These are phyloP conservation scores for Drosophila colorata DNA, from an alignment of 2,888 invertebrate species.

Conservation along the genomic window DNA sequence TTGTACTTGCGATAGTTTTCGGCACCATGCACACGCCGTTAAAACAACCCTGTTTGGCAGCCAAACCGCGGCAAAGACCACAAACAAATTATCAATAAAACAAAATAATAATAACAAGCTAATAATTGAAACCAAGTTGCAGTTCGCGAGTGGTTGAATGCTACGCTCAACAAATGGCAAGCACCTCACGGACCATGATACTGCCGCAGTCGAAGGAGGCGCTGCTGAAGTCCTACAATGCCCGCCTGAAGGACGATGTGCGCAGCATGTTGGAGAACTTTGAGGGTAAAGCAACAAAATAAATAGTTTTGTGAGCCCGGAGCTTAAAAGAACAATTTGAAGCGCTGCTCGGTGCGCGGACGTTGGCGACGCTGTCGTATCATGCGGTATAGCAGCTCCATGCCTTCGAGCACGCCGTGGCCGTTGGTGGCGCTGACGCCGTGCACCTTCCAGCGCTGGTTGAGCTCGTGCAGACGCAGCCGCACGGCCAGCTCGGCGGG, in stretches of 20 bases:
- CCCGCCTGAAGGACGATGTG: slow-evolving; percentile 97
- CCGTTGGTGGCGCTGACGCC: slow-evolving; percentile 32
- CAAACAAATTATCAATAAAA: slow-evolving; percentile 14
- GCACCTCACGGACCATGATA: slow-evolving; percentile 41
- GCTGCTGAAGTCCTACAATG: slow-evolving; percentile 96
- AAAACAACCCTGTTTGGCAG: slow-evolving; percentile 12
- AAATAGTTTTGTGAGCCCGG: slow-evolving; percentile 52
- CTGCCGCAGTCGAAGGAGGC: slow-evolving; percentile 97
- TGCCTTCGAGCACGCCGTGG: slow-evolving; percentile 30
- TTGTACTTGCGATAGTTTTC: slow-evolving; percentile 1
- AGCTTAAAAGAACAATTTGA: neutral
- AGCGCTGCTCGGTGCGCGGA: neutral
- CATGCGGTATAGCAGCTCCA: slow-evolving; percentile 43
- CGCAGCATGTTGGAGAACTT: slow-evolving; percentile 99
- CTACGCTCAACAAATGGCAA: slow-evolving; percentile 45
- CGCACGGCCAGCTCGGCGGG: slow-evolving; percentile 30
- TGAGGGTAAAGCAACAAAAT: slow-evolving; percentile 93
- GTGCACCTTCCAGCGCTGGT: slow-evolving; percentile 41
- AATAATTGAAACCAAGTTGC: neutral
- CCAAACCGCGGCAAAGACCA: neutral
- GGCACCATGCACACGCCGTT: neutral
- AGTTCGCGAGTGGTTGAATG: neutral
- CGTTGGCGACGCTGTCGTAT: slow-evolving; percentile 25
- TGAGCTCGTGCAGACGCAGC: slow-evolving; percentile 30
- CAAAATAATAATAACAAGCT: neutral